Percentiles rank a stretch among this genome's conserved stretches.
Conservation (phyloP, 2,888 invertebrate species). For the Ochropleura leucogaster region DNA sequence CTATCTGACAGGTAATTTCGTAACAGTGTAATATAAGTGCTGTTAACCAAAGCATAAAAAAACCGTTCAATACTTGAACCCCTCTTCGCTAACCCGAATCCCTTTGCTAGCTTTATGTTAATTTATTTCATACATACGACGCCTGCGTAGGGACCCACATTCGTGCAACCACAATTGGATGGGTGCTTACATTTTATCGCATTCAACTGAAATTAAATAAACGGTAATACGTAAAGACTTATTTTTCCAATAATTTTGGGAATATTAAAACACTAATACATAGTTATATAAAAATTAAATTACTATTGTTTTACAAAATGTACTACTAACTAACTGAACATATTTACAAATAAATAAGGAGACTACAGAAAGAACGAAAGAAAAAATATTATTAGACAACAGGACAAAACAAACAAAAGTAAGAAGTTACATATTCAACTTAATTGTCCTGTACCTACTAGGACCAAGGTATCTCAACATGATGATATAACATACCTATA, state of each 20-base stretch:
- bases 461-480: too few species aligned
- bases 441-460: too few species aligned
- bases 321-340: neutral
- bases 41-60: conserved; percentile 44
- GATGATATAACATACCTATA: too few species aligned
- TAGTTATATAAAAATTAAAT: neutral
- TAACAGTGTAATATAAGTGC: conserved; percentile 32
- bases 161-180: conserved; percentile 29
- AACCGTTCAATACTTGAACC: conserved; percentile 47
- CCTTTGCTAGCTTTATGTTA: conserved; percentile 40
- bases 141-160: neutral
- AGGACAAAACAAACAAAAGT: too few species aligned
- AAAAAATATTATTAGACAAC: too few species aligned
- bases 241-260: neutral
- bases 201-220: conserved; percentile 28
- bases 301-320: neutral
- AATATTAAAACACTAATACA: neutral
- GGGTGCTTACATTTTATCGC: conserved; percentile 22
- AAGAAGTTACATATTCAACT: too few species aligned
- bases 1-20: conserved; percentile 25
- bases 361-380: neutral
- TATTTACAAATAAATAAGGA: neutral
- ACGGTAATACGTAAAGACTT: neutral
- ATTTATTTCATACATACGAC: conserved; percentile 45
- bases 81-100: conserved; percentile 34